These are phyloP conservation scores for Falco berigora DNA, from an alignment of 2,797 vertebrate genomes.

Conservation along the genomic window DNA sequence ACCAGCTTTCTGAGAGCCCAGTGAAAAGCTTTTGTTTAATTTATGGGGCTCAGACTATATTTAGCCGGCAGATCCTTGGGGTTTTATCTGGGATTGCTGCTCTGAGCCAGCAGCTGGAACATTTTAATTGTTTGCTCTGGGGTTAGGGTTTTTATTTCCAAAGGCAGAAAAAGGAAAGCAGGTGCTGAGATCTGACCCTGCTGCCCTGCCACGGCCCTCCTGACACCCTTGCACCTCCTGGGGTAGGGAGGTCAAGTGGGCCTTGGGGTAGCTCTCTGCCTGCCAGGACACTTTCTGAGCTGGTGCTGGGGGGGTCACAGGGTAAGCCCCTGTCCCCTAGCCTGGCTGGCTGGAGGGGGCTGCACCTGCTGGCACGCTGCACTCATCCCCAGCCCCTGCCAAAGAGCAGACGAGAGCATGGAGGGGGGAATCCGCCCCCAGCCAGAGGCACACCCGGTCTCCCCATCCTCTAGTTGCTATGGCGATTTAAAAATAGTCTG, in stretches of 20 bases:
- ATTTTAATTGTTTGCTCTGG: constrained; percentile 23
- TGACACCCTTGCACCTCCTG: accelerated
- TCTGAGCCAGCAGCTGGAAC: constrained; percentile 32
- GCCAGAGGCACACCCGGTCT: neutral
- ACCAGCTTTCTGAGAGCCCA: constrained; percentile 17
- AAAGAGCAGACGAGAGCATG: neutral
- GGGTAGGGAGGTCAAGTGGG: neutral
- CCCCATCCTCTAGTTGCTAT: neutral
- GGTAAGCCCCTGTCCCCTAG: neutral
- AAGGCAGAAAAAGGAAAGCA: neutral
- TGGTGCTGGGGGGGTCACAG: neutral
- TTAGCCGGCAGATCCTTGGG: constrained; percentile 63
- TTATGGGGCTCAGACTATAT: constrained; percentile 67
- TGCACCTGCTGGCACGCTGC: accelerated
- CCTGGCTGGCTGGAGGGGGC: accelerated
- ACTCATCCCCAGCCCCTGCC: neutral
- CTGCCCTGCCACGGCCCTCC: neutral
- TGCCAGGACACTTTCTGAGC: neutral
- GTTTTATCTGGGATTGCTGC: constrained; percentile 27
- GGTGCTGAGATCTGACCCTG: neutral
- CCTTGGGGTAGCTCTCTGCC: neutral
- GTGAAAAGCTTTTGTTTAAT: constrained; percentile 65
- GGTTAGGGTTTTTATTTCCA: neutral
- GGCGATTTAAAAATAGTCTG: constrained; percentile 60
- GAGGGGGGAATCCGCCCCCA: neutral